Percentiles rank a stretch among this genome's conserved stretches.
Conservation (phyloP, 1,140 invertebrate genomes). For the Brachionus calyciflorus region DNA sequence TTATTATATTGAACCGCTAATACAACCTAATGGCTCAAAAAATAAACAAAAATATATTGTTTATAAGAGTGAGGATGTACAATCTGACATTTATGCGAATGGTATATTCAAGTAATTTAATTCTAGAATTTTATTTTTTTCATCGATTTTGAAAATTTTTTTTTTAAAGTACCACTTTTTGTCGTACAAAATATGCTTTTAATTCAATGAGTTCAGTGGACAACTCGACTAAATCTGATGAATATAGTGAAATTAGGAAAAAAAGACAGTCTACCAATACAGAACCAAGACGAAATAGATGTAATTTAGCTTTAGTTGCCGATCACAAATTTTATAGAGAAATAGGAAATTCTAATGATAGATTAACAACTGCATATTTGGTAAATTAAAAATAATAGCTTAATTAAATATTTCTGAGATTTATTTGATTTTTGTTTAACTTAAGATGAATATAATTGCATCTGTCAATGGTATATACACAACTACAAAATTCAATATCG, state of each 20-base stretch:
- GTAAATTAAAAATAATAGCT: background rate
- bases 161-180: background rate
- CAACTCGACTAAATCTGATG: background rate
- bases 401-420: too few species aligned
- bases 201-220: too few species aligned
- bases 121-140: background rate
- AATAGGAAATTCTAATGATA: conserved; percentile 36
- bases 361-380: conserved; percentile 4
- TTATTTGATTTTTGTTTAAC: too few species aligned
- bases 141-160: background rate
- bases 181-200: conserved; percentile 29
- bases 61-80: conserved; percentile 14
- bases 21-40: background rate
- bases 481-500: background rate
- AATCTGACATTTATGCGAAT: background rate
- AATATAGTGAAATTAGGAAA: background rate
- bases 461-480: conserved; percentile 22
- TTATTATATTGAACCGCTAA: conserved; percentile 33
- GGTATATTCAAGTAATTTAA: conserved; percentile 24
- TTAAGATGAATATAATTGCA: conserved; percentile 37
- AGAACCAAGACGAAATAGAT: background rate
- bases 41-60: background rate
- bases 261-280: background rate
- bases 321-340: conserved; percentile 37
- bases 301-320: conserved; percentile 31